Percentiles rank a stretch among this genome's conserved stretches.
These are phyloP conservation scores for Scelioninae gen. 2 DNA, from an alignment of 2,888 invertebrate genomes.

Conservation along the genomic window DNA sequence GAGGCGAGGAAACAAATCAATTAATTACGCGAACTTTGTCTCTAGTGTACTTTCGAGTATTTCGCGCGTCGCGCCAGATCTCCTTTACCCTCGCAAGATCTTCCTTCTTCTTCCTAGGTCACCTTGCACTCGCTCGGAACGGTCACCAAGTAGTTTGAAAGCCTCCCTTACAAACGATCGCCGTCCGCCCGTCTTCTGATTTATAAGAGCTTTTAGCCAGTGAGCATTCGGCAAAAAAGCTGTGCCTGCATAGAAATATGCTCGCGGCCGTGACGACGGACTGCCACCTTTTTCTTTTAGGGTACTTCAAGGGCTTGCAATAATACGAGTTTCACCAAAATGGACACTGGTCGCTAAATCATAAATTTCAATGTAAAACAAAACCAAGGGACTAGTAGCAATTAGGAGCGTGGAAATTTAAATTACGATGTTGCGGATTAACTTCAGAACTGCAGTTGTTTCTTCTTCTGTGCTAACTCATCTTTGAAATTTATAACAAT, in stretches of 20 bases:
- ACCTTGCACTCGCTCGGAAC: constrained; percentile 49
- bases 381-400: constrained; percentile 12
- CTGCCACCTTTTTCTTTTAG: constrained; percentile 52
- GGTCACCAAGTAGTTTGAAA: constrained; percentile 61
- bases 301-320: constrained; percentile 41
- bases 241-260: constrained; percentile 65
- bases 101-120: constrained; percentile 54
- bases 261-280: constrained; percentile 59
- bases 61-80: constrained; percentile 49
- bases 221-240: constrained; percentile 66
- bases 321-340: constrained; percentile 46
- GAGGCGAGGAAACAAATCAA: constrained; percentile 62
- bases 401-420: constrained; percentile 31
- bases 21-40: constrained; percentile 61
- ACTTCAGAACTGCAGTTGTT: constrained; percentile 3
- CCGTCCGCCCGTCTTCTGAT: constrained; percentile 71
- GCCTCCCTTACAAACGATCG: constrained; percentile 71
- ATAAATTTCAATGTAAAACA: constrained; percentile 52
- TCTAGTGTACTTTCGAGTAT: constrained; percentile 48
- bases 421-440: constrained; percentile 24
- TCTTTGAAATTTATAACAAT: too few relatives aligned
- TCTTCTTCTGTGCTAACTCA: neutral
- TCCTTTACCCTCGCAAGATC: constrained; percentile 53
- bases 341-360: constrained; percentile 46
- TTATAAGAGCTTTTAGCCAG: constrained; percentile 75